Conservation (phyloP, 2,888 invertebrate genomes). For the Epiblema foenella region DNA sequence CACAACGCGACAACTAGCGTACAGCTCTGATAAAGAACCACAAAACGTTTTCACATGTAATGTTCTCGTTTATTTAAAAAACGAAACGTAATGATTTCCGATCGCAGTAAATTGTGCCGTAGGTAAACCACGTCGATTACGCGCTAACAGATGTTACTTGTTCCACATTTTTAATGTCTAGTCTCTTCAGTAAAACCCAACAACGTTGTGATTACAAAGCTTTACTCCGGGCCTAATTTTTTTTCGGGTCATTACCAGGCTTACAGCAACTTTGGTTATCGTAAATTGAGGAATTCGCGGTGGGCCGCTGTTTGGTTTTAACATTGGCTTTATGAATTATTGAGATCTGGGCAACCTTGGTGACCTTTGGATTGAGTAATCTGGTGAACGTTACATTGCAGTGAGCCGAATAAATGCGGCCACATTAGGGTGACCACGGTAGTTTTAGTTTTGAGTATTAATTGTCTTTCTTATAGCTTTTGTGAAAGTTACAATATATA, state of each 20-base stretch:
- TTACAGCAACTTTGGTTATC: constrained; percentile 7
- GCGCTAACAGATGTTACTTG: constrained; percentile 69
- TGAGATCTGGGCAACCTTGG: not conserved
- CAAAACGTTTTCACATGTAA: constrained; percentile 45
- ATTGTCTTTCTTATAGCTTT: too few species aligned
- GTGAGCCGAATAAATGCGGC: too few species aligned
- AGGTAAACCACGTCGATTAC: constrained; percentile 62
- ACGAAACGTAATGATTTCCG: constrained; percentile 69
- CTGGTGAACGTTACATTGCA: too few species aligned
- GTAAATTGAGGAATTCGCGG: constrained; percentile 4
- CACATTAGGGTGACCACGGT: too few species aligned
- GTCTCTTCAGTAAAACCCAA: constrained; percentile 53
- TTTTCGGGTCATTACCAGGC: constrained; percentile 22
- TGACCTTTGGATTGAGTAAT: not conserved
- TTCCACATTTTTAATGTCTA: constrained; percentile 64
- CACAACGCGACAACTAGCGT: constrained; percentile 2
- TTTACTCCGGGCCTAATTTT: constrained; percentile 23
- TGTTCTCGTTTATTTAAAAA: constrained; percentile 58
- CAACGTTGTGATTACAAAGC: constrained; percentile 35
- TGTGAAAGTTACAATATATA: too few species aligned
- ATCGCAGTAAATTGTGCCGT: constrained; percentile 69
- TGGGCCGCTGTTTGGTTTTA: constrained; percentile 1
- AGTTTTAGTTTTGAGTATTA: too few species aligned
- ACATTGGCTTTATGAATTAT: constrained; percentile 13
- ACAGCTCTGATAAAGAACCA: constrained; percentile 29